Evolutionary conservation across 2,797 vertebrate genomes (phyloP).

Genomic region (Ctenopoma kingsleyae): DNA sequence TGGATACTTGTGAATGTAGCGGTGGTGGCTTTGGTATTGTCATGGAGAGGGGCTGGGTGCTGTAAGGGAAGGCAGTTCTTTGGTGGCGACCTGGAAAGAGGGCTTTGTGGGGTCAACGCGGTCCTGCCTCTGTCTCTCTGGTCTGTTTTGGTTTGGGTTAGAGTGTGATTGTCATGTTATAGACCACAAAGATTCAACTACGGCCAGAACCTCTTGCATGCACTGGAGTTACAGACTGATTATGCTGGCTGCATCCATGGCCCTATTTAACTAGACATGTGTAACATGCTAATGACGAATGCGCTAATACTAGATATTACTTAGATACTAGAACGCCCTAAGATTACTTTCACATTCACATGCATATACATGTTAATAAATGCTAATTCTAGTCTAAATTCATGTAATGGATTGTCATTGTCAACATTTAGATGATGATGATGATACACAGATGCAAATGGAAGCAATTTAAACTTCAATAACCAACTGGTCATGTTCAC

Average conservation of each 20-base stretch:
- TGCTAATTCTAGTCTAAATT: slow-evolving; percentile 42
- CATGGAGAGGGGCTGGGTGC: slow-evolving; percentile 48
- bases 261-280: slow-evolving; percentile 43
- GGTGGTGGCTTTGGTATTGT: slow-evolving; percentile 73
- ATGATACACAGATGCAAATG: slow-evolving; percentile 19
- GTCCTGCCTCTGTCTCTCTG: slow-evolving; percentile 65
- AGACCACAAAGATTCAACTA: slow-evolving; percentile 70
- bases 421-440: slow-evolving; percentile 13
- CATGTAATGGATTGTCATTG: slow-evolving; percentile 37
- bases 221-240: slow-evolving; percentile 35
- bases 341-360: slow-evolving; percentile 48
- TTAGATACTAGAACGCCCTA: slow-evolving; percentile 46
- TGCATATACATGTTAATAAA: slow-evolving; percentile 51
- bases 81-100: slow-evolving; percentile 19
- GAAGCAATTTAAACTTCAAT: not conserved
- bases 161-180: slow-evolving; percentile 77
- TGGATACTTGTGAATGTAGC: slow-evolving; percentile 21
- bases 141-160: slow-evolving; percentile 75
- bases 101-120: slow-evolving; percentile 2
- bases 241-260: slow-evolving; percentile 25
- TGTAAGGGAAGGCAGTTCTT: slow-evolving; percentile 57
- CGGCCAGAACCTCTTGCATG: slow-evolving; percentile 55
- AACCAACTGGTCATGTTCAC: not conserved
- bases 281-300: slow-evolving; percentile 28
- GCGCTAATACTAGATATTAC: slow-evolving; percentile 37